phyloP scores from a whole-genome alignment of 1,140 invertebrate species.

The Hycleus phaleratus region DNA sequence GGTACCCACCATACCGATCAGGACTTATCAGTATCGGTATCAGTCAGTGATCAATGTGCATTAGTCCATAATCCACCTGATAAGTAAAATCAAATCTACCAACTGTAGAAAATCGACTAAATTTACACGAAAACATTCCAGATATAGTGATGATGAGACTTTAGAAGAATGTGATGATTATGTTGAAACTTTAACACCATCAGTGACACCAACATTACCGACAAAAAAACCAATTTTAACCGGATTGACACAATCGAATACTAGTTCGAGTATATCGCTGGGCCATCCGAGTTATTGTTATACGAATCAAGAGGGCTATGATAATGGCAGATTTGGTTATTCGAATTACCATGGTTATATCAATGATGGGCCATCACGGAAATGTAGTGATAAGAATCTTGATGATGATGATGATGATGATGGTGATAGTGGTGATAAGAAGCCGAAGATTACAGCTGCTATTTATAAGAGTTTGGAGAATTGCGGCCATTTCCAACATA shows the following conservation, averaged over 20 bases:
- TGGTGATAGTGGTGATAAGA: no score
- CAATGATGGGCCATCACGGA: conserved; percentile 41
- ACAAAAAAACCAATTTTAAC: conserved; percentile 41
- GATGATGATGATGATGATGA: no score
- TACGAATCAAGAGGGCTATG: conserved; percentile 68
- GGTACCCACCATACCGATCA: conserved; percentile 11
- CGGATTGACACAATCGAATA: conserved; percentile 66
- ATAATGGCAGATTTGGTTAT: conserved; percentile 61
- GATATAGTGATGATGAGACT: conserved; percentile 38
- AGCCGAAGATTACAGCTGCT: conserved; percentile 56
- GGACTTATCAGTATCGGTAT: conserved; percentile 22
- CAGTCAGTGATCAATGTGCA: conserved; percentile 34
- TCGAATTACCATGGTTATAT: conserved; percentile 50
- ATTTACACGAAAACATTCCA: conserved; percentile 21
- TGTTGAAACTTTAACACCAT: conserved; percentile 36
- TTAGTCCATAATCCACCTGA: conserved; percentile 39
- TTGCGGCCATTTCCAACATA: no score
- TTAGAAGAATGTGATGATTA: conserved; percentile 44
- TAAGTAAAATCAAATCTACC: conserved; percentile 18
- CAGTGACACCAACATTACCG: conserved; percentile 23
- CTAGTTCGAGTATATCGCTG: conserved; percentile 58
- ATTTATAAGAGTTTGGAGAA: conserved; percentile 48
- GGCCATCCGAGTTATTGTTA: conserved; percentile 61
- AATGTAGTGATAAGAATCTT: conserved; percentile 22
- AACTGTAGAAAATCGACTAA: background rate